Conservation (phyloP, 2,113 vertebrate genomes). For the Mormyrus iriodes region DNA sequence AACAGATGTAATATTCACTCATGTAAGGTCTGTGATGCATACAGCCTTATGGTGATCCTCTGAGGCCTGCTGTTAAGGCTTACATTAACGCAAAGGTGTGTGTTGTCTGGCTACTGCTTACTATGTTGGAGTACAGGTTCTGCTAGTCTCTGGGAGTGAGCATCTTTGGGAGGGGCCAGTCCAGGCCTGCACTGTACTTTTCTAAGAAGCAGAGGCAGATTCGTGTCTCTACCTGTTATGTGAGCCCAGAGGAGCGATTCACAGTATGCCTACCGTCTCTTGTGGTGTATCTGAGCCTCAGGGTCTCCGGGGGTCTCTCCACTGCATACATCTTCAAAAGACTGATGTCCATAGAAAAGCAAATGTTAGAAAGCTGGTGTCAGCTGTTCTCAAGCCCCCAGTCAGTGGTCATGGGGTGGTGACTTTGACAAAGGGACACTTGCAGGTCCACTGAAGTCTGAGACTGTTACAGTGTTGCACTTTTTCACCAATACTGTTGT, state of each 20-base stretch:
- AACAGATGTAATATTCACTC: background rate
- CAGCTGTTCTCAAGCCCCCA: background rate
- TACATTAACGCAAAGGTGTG: background rate
- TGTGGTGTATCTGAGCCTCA: background rate
- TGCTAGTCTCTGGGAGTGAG: background rate
- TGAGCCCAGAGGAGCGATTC: background rate
- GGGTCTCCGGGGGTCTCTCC: background rate
- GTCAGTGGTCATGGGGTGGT: background rate
- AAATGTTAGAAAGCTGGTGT: background rate
- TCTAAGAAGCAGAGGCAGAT: background rate
- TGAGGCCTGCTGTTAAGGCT: background rate
- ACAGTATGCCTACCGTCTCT: background rate
- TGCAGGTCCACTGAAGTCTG: background rate
- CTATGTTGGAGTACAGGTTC: constrained; percentile 17
- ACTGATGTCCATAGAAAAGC: background rate
- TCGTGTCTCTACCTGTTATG: background rate
- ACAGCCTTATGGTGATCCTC: background rate
- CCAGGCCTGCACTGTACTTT: constrained; percentile 1
- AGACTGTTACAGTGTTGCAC: background rate
- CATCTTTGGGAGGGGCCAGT: constrained; percentile 14
- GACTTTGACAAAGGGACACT: background rate
- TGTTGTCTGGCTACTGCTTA: background rate
- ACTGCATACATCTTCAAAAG: background rate
- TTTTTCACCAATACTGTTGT: background rate
- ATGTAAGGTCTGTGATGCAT: too few relatives aligned